Percentiles rank a stretch among this genome's conserved stretches.
Conservation (phyloP, 2,888 invertebrate species). For the Phalera bucephala region DNA sequence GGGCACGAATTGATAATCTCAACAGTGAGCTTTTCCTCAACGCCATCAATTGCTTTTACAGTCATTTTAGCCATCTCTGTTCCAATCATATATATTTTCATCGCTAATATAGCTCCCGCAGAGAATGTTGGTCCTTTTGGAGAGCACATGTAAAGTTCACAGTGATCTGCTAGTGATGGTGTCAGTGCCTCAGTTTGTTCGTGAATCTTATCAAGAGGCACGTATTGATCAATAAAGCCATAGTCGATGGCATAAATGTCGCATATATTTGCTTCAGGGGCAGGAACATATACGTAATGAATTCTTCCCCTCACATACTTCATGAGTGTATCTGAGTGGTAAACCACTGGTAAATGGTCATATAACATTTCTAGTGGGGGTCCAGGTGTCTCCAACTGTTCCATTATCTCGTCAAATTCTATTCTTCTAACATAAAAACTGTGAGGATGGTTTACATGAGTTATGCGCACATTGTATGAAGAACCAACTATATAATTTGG, state of each 20-base stretch:
- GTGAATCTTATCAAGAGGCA: background rate
- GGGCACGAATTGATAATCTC: background rate
- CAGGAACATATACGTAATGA: background rate
- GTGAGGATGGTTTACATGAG: slow-evolving; percentile 1
- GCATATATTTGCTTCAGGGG: no score
- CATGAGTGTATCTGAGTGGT: background rate
- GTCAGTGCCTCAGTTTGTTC: background rate
- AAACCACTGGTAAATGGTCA: background rate
- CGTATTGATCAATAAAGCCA: background rate
- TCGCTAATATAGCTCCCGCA: background rate
- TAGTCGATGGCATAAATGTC: background rate
- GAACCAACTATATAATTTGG: no score
- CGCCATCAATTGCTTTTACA: background rate
- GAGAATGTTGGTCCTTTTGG: background rate
- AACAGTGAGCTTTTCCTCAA: background rate
- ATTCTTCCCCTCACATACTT: slow-evolving; percentile 1
- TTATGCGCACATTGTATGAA: background rate
- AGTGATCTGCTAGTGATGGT: background rate
- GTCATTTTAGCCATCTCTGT: background rate
- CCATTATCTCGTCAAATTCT: background rate
- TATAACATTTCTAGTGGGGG: background rate
- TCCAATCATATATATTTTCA: background rate
- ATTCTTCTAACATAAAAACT: background rate
- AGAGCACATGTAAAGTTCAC: background rate
- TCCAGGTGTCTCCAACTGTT: background rate